Conservation (phyloP, 2,888 invertebrate genomes). For the Masnerella sp. region DNA sequence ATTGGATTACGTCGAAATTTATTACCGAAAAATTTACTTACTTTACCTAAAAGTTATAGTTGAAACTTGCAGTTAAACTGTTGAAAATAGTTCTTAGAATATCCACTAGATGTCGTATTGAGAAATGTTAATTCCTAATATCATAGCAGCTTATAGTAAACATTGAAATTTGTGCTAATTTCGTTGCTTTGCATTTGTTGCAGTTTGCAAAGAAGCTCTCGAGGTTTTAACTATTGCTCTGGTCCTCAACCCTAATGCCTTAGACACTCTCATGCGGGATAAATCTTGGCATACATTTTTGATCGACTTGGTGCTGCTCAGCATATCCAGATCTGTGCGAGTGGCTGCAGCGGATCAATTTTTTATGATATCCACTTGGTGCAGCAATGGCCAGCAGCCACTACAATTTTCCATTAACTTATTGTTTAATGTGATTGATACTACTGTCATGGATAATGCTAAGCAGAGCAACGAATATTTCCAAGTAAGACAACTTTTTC, state of each 20-base stretch:
- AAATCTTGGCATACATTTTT: constrained; percentile 89
- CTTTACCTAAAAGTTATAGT: too few species aligned
- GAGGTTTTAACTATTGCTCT: constrained; percentile 94
- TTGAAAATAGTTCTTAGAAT: too few species aligned
- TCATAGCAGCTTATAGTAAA: too few species aligned
- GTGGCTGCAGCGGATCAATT: constrained; percentile 91
- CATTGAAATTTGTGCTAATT: too few species aligned
- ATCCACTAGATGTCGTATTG: too few species aligned
- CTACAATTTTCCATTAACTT: constrained; percentile 83
- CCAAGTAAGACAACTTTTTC: constrained; percentile 75
- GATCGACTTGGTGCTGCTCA: constrained; percentile 91
- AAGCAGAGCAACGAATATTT: constrained; percentile 88
- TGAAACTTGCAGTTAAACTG: too few species aligned
- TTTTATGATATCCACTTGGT: constrained; percentile 89
- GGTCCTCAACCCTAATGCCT: constrained; percentile 91
- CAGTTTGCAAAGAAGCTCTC: constrained; percentile 93
- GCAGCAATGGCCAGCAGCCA: constrained; percentile 82
- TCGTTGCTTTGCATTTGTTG: too few species aligned
- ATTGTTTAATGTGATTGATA: constrained; percentile 83
- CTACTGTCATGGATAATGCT: constrained; percentile 83
- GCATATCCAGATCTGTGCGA: constrained; percentile 86
- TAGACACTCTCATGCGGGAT: constrained; percentile 89
- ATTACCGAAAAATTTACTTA: too few species aligned
- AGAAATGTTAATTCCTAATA: constrained; percentile 12
- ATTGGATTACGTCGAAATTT: too few species aligned